A percentile compares a stretch with the other conserved stretches of the same genome.
phyloP scores from a whole-genome alignment of 2,888 invertebrate species.

The Sipha maydis region DNA sequence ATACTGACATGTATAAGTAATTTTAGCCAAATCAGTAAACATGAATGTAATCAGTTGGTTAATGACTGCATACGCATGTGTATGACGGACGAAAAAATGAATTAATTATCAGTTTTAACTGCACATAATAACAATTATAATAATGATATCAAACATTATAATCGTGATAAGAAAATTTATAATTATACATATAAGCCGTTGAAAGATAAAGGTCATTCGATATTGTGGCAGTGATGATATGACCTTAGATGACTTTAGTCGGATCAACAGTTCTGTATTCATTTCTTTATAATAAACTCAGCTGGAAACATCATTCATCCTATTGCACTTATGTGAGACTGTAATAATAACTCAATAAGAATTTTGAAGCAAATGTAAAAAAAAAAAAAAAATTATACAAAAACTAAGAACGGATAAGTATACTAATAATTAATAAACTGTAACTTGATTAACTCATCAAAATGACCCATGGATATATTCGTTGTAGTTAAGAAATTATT shows the following conservation, averaged over 20 bases:
- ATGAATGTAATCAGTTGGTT: neutral
- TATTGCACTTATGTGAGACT: slow-evolving; percentile 2
- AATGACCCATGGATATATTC: neutral
- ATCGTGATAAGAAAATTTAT: slow-evolving; percentile 28
- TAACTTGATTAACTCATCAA: neutral
- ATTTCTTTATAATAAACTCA: slow-evolving; percentile 3
- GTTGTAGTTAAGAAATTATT: neutral
- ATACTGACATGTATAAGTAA: no score
- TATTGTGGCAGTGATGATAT: slow-evolving; percentile 21
- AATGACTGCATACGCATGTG: neutral
- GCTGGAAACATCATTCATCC: slow-evolving; percentile 26
- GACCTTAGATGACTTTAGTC: slow-evolving; percentile 56
- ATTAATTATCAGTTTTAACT: neutral
- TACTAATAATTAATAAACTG: neutral
- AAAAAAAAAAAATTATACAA: neutral
- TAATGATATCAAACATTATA: slow-evolving; percentile 30
- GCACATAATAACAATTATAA: slow-evolving; percentile 8
- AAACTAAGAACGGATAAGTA: neutral
- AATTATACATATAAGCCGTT: slow-evolving; percentile 2
- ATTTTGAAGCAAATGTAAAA: neutral
- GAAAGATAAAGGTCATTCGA: slow-evolving; percentile 32
- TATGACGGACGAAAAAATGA: neutral
- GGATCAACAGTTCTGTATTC: slow-evolving; percentile 19
- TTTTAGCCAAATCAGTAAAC: neutral
- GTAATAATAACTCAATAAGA: neutral